Evolutionary conservation across 2,797 vertebrate species (phyloP), one percentile per base, ranked within the genome.

Genomic region (Falco rusticolus): DNA sequence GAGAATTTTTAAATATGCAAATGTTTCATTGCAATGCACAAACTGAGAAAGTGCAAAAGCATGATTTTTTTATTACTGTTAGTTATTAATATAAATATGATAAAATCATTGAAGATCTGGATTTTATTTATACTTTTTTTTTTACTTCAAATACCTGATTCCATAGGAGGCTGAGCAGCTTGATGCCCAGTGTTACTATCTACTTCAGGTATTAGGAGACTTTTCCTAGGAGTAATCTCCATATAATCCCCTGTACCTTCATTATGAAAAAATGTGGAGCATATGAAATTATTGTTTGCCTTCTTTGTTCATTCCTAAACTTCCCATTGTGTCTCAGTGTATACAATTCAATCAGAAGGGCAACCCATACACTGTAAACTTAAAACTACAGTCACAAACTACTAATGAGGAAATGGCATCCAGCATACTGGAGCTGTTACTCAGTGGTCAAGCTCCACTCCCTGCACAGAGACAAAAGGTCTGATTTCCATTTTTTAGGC

Each of bases 401-500:
- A 48, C 13, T 43, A 43, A 81, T 47, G 25, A 84, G 63, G 54
- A 90, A 83, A 43, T 6, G 0, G 2, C 47, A 59, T 19, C 19
- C 65, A 71, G 16, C 3, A 8, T 6, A 15, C 8, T 71, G 29
- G 16, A 86, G 25, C 11, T 85, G 26, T 78, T 53, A 47, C 24
- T 57, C 33, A 8, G 50, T 59, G 50, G 24, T 84, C 50, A 72
- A 61, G 29, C 34, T 89, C 31, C 39, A 29, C 53, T 57, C 1
- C 0, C 53, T 75, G 61, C 53, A 51, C 18, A 9, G 15, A 71
- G 47, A 61, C 16, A 69, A 80, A 88, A 86, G 22, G 43, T 72
- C 59, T 81, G 19, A 82, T 94, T 94, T 81, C 51, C n/a, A 82
- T 93, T 96, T 63, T 86, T 84, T 37, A 66, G 51, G 48, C 51